phyloP scores from a whole-genome alignment of 2,113 vertebrate genomes.

The Galemys pyrenaicus region DNA sequence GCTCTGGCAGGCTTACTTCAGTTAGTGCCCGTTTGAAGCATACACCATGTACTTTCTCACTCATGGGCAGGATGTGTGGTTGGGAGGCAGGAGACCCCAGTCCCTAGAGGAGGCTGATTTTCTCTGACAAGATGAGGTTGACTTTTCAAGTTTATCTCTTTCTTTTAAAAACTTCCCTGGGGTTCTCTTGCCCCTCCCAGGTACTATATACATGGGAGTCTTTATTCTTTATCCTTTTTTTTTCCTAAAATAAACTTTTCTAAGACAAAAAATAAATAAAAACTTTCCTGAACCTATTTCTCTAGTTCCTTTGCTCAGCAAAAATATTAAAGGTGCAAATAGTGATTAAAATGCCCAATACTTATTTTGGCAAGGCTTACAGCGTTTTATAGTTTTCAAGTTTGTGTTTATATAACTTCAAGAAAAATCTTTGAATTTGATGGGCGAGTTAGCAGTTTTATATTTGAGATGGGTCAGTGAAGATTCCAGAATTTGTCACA shows the following conservation, averaged over 20 bases:
- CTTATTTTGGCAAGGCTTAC: background rate
- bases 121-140: background rate
- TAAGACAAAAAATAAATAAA: too few species aligned
- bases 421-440: background rate
- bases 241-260: too few species aligned
- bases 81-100: background rate
- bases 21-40: background rate
- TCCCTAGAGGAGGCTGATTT: background rate
- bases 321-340: background rate
- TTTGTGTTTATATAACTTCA: background rate
- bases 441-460: background rate
- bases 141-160: background rate
- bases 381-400: background rate
- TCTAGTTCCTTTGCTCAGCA: background rate
- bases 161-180: background rate
- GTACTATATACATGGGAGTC: too few species aligned
- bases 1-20: background rate
- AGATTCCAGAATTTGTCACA: background rate
- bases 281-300: background rate
- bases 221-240: too few species aligned
- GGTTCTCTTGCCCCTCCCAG: too few species aligned
- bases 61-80: background rate
- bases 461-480: background rate
- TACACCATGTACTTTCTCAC: background rate
- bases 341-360: background rate